Conservation (phyloP, 2,888 invertebrate genomes). For the Pandemis cinnamomeana region DNA sequence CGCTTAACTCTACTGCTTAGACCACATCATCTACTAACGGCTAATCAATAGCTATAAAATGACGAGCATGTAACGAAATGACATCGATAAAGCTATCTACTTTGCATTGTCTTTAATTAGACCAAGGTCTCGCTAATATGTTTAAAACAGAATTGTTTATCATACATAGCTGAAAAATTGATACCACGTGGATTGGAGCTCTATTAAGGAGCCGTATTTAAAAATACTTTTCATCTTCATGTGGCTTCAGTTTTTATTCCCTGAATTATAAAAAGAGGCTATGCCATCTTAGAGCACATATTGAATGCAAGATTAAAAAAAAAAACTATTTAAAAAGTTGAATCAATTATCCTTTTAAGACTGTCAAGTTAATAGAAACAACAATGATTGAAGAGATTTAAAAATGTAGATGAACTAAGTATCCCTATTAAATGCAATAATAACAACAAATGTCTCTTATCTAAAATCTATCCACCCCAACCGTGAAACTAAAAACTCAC, state of each 20-base stretch:
- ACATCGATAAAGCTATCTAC: conserved; percentile 21
- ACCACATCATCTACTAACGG: background rate
- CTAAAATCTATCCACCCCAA: conserved; percentile 30
- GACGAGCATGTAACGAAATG: conserved; percentile 6
- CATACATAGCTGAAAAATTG: background rate
- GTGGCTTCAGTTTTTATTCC: no score
- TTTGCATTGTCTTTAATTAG: conserved; percentile 23
- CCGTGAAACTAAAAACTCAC: conserved; percentile 27
- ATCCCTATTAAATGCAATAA: conserved; percentile 32
- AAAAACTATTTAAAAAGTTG: background rate
- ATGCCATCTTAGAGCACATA: no score
- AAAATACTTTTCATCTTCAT: no score
- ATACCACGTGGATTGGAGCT: background rate
- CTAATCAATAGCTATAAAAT: conserved; percentile 31
- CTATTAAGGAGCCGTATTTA: no score
- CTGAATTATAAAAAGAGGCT: no score
- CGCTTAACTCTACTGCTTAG: background rate
- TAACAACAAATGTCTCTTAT: conserved; percentile 35
- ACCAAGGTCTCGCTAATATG: conserved; percentile 26
- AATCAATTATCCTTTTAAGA: background rate
- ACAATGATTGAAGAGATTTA: background rate
- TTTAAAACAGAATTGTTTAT: background rate
- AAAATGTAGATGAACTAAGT: conserved; percentile 21
- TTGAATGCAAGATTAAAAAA: no score
- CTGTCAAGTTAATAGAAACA: background rate